These are phyloP conservation scores for Lithobates pipiens DNA, from an alignment of 2,797 vertebrate genomes.

Conservation along the genomic window DNA sequence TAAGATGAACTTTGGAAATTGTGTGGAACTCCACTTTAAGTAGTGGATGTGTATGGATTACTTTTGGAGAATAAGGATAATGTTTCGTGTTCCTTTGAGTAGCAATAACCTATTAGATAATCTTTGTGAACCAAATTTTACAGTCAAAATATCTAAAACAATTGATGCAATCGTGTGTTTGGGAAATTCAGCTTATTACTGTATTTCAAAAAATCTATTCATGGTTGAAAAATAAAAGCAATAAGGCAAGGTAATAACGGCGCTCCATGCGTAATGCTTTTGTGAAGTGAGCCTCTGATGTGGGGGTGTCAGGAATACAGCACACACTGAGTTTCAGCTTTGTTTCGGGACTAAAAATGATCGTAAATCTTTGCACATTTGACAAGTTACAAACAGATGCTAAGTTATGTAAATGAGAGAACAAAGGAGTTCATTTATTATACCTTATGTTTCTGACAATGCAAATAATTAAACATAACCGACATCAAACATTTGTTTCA, in stretches of 20 bases:
- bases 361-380: conserved; percentile 13
- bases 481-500: conserved; percentile 9
- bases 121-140: too few relatives aligned
- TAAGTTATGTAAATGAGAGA: conserved; percentile 20
- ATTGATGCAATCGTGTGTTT: neutral
- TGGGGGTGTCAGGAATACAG: neutral
- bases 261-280: neutral
- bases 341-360: neutral
- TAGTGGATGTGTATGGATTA: too few relatives aligned
- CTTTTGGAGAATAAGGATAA: too few relatives aligned
- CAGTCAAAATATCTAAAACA: neutral
- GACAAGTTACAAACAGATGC: conserved; percentile 39
- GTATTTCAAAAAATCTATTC: neutral
- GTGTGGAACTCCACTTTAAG: too few relatives aligned
- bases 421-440: neutral
- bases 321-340: neutral
- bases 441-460: conserved; percentile 27
- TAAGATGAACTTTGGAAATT: too few relatives aligned
- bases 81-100: too few relatives aligned
- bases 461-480: neutral
- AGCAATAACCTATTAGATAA: too few relatives aligned
- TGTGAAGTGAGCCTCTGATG: neutral
- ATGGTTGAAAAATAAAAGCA: neutral
- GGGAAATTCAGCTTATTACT: neutral
- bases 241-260: neutral